phyloP scores from a whole-genome alignment of 2,888 invertebrate genomes.

The Drosophila merina region DNA sequence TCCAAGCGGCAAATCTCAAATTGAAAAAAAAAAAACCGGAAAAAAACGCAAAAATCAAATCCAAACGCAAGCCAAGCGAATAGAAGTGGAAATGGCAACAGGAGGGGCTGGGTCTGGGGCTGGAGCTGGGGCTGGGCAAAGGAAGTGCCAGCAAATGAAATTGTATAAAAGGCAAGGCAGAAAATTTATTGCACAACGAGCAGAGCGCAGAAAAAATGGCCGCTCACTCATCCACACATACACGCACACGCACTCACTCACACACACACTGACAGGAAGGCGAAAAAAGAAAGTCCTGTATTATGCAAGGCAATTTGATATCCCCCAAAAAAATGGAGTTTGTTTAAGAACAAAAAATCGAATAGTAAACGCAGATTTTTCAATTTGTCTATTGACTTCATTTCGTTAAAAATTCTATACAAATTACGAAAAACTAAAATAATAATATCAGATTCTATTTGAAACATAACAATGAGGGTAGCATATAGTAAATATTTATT shows the following conservation, averaged over 20 bases:
- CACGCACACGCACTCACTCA: constrained; percentile 7
- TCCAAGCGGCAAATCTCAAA: constrained; percentile 71
- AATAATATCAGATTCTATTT: too few relatives aligned
- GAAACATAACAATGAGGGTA: too few relatives aligned
- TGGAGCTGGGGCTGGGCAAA: constrained; percentile 1
- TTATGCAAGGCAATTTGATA: constrained; percentile 30
- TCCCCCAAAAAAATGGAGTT: constrained; percentile 13
- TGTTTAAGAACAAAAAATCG: neutral
- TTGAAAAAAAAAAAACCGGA: constrained; percentile 58
- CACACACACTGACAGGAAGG: constrained; percentile 2
- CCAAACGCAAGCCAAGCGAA: constrained; percentile 75
- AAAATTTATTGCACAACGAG: constrained; percentile 70
- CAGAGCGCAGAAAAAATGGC: constrained; percentile 56
- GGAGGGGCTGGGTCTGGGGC: neutral
- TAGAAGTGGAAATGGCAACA: constrained; percentile 36
- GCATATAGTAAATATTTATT: too few relatives aligned
- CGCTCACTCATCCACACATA: constrained; percentile 33
- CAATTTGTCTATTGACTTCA: neutral
- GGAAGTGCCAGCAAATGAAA: constrained; percentile 66
- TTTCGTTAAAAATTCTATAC: neutral
- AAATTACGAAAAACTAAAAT: neutral
- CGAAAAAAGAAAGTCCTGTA: constrained; percentile 18
- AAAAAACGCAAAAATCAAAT: constrained; percentile 74
- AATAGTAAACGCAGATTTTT: neutral
- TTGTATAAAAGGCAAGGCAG: constrained; percentile 76